Base-by-base conservation (phyloP, 2,888 invertebrate species). In the Temnothorax ravouxi region DNA sequence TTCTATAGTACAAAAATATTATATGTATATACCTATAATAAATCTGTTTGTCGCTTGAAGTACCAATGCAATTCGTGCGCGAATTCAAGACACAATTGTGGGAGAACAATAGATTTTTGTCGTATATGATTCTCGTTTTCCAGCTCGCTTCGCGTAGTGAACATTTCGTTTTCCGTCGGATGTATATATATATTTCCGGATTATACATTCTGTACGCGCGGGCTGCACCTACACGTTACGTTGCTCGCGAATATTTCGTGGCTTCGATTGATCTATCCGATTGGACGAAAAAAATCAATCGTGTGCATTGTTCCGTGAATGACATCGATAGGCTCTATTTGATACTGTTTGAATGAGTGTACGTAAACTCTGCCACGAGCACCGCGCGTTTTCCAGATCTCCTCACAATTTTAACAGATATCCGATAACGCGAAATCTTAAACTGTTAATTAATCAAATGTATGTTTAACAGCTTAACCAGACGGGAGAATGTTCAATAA, bases 71-170 rank as follows among this genome's bases (percentile, higher is more conserved):
- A 62, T 61, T 47, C 71, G 21, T 34, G 69, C 8, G 25, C 11
- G 64, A 47, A 47, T 54, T 21, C 15, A 25, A 54, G 25, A 56
- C 5, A 54, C 77, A 83, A 87, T 87, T 87, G 85, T 83, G 82
- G 74, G 81, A 69, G n/a, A 62, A 75, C 80, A 86, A 89, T 89
- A 83, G 77, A 72, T 56, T 66, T 82, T 89, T 89, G 83, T 88
- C 81, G 67, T 61, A 74, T 74, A 59, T 83, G 44, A 50, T 71
- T 52, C 89, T 38, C 74, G 81, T 87, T 88, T 88, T 89, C 88
- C 87, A 85, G 77, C 81, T 89, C 87, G 84, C 87, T 88, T 88
- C 89, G 83, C 80, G 29, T 52, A 87, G 41, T 66, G 79, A 87
- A 84, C 85, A 75, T 76, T 87, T 83, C 67, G 79, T 85, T 89